These are phyloP conservation scores for Paratilapia polleni DNA, from an alignment of 2,113 vertebrate genomes.

Conservation along the genomic window DNA sequence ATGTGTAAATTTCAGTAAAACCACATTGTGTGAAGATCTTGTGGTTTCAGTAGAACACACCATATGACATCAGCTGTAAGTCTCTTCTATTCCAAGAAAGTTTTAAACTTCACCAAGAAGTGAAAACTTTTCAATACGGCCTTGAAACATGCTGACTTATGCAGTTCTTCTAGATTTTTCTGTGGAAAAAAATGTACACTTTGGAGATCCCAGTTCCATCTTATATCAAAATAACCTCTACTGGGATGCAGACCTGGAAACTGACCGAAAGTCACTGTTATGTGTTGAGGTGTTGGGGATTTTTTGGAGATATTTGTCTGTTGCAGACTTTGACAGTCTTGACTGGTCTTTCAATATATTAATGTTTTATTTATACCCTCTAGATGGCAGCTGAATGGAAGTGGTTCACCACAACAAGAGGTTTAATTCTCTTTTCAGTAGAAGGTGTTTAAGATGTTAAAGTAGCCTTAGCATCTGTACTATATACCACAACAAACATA, in stretches of 20 bases:
- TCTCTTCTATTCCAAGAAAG: background rate
- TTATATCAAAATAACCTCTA: slow-evolving; percentile 16
- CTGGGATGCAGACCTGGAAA: slow-evolving; percentile 7
- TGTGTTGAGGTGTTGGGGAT: background rate
- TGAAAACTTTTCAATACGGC: slow-evolving; percentile 31
- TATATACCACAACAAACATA: background rate
- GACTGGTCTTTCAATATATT: background rate
- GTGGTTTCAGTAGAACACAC: background rate
- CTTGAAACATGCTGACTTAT: slow-evolving; percentile 23
- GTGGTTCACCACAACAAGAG: background rate
- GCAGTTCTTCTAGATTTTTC: slow-evolving; percentile 28
- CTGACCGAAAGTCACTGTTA: slow-evolving; percentile 14
- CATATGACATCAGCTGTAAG: background rate
- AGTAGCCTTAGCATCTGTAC: background rate
- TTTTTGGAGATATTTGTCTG: background rate
- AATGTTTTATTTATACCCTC: background rate
- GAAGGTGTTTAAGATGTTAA: background rate
- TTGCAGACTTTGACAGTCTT: background rate
- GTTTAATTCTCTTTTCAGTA: background rate
- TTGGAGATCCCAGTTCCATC: slow-evolving; percentile 19
- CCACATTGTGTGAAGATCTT: background rate
- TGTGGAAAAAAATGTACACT: background rate
- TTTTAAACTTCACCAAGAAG: slow-evolving; percentile 10
- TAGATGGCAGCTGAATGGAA: background rate
- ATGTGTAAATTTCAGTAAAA: background rate